phyloP scores from a whole-genome alignment of 2,888 invertebrate species.

The Entomobrya proxima region DNA sequence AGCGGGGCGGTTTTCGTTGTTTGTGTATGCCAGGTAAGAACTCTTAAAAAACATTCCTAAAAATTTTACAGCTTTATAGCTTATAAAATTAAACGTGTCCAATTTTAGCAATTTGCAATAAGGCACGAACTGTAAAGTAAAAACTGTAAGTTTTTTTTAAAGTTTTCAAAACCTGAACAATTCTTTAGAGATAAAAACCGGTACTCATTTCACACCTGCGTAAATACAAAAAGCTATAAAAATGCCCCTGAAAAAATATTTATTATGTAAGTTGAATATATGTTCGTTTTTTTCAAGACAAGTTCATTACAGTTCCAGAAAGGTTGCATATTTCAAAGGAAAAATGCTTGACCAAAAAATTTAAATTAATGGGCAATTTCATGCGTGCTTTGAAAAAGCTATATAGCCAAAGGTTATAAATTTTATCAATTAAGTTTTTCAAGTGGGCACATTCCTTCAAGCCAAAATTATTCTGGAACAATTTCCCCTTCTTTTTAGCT shows the following conservation, averaged over 20 bases:
- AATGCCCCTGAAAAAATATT: background rate
- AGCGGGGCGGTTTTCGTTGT: conserved; percentile 91
- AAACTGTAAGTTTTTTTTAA: no score
- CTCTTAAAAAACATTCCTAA: conserved; percentile 15
- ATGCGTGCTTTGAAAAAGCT: background rate
- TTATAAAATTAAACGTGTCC: conserved; percentile 28
- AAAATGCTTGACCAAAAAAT: background rate
- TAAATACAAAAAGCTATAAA: background rate
- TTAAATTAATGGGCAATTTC: conserved; percentile 36
- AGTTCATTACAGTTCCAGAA: conserved; percentile 20
- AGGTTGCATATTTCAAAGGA: background rate
- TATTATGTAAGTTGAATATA: no score
- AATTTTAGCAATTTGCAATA: conserved; percentile 76
- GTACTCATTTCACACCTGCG: no score
- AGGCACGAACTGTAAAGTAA: conserved; percentile 53
- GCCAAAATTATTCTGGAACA: background rate
- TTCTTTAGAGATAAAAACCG: no score
- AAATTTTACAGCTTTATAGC: background rate
- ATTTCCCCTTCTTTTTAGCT: background rate
- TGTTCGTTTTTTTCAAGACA: no score
- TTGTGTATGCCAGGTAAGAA: conserved; percentile 89
- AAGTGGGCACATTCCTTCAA: background rate
- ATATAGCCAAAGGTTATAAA: background rate
- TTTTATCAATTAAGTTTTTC: conserved; percentile 22
- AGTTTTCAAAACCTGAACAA: background rate